Evolutionary conservation across 2,797 vertebrate genomes (phyloP), one percentile per base, ranked within the genome.

Genomic region (Clarias platycephalus): DNA sequence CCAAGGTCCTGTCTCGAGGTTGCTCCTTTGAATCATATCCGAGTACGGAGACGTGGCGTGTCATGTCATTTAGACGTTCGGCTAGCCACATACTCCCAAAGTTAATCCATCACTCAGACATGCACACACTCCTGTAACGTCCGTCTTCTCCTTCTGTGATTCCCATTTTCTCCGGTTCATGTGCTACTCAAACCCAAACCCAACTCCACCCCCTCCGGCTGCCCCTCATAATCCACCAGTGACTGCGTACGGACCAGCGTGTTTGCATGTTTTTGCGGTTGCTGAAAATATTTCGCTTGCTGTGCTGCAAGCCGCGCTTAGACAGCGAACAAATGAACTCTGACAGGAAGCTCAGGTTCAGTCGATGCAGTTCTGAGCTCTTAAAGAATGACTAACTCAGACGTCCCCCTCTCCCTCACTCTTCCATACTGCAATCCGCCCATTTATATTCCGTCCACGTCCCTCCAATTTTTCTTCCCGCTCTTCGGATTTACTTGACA

Each of bases 91-190:
- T 5, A 62, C 49, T 79, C 74, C 66, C 86, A 83, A 62, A 85
- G 83, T 85, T 83, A 87, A 85, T 85, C 86, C 64, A 85, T 83
- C 86, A 83, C 81, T 62, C 62, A 49, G 66, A 87, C 83, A 71
- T 82, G 77, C 83, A 80, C 87, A 63, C 37, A 86, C 87, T 92
- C 90, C 91, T 91, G 91, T 89, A 93, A 93, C 92, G 92, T 92
- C 88, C 87, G 31, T 88, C 89, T 84, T 90, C 89, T 77, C 87
- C 81, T 87, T 91, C 93, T 93, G 92, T 88, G 91, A 90, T 90
- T 91, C 91, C 90, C 91, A 90, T 94, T 94, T 93, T 79, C 89
- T 91, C 87, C 76, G 82, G 91, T 91, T 89, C 90, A 86, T 88
- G 77, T 92, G 89, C 24, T 90, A 85, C 88, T 92, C 75, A 83